phyloP scores from a whole-genome alignment of 2,888 invertebrate genomes.

The Blastobasis adustella region DNA sequence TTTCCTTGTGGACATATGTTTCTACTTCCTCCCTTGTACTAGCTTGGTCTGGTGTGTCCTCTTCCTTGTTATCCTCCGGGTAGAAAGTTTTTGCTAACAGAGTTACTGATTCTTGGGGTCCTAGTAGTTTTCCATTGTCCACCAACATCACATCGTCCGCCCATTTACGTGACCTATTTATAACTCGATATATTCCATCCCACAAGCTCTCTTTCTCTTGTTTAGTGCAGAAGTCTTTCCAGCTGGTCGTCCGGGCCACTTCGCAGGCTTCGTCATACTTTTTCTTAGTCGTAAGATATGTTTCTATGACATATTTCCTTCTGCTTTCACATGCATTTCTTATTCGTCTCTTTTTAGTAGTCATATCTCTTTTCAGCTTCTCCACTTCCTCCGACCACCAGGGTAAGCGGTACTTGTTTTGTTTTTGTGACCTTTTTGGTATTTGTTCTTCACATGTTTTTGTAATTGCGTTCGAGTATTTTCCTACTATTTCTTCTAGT shows the following conservation, averaged over 20 bases:
- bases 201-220: constrained; percentile 8
- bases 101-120: constrained; percentile 4
- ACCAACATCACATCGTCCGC: constrained; percentile 1
- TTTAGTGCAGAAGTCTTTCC: constrained; percentile 9
- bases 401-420: not conserved
- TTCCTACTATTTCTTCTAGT: not conserved
- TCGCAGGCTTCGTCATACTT: constrained; percentile 3
- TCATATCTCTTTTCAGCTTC: not conserved
- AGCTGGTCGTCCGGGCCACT: constrained; percentile 1
- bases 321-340: not conserved
- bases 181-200: constrained; percentile 10
- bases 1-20: not conserved
- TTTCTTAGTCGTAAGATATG: not conserved
- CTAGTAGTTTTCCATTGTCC: not conserved
- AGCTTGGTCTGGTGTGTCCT: not conserved
- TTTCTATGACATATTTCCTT: not conserved
- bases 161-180: not conserved
- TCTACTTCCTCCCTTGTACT: too few relatives aligned
- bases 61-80: not conserved
- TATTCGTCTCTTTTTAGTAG: constrained; percentile 2
- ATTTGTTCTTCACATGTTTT: not conserved
- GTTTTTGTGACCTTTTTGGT: not conserved
- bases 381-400: constrained; percentile 7
- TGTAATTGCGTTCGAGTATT: not conserved
- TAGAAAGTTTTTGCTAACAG: constrained; percentile 11